Evolutionary conservation across 1,140 invertebrate genomes (phyloP), one percentile per base, ranked within the genome.

Genomic region (Notospermus geniculatus): DNA sequence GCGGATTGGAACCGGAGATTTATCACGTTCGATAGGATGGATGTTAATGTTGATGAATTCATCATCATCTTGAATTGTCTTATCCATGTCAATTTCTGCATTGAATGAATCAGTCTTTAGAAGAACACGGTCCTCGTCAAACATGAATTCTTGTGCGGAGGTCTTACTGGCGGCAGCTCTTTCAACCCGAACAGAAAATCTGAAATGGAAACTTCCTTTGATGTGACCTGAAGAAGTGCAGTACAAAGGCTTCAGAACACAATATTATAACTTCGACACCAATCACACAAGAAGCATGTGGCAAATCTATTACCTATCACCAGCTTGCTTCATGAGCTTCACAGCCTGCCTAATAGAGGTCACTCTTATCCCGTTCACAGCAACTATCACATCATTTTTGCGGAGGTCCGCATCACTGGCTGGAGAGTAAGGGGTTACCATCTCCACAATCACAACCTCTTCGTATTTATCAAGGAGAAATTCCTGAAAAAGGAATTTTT

Each of bases 291-390:
- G n/a, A n/a, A n/a, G n/a, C n/a, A n/a, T n/a, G n/a, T n/a, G n/a
- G n/a, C n/a, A n/a, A n/a, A n/a, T n/a, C n/a, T n/a, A n/a, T n/a
- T n/a, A 84, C 62, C 83, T 84, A 1, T 85, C 78, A 19, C 72
- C 74, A 36, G 80, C 74, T 41, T 77, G 83, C 71, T 86, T 87
- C 17, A 88, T 82, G 30, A 88, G 78, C 81, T 89, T 88, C 27
- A 85, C 84, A 28, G 91, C 88, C 76, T 92, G 90, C 55, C 88
- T 87, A 60, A 90, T 59, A 27, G 75, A 75, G 7, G 83, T 84
- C 0, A 93, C 85, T 58, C 85, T 86, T 60, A 89, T 90, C 29
- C 90, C 89, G 74, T 93, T 91, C 2, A 94, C 88, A 9, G 89
- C 87, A 4, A 92, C 75, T 2, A 95, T 82, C 23, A 91, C 83